phyloP scores from a whole-genome alignment of 1,140 invertebrate genomes.

The Plectrocnemia conspersa region DNA sequence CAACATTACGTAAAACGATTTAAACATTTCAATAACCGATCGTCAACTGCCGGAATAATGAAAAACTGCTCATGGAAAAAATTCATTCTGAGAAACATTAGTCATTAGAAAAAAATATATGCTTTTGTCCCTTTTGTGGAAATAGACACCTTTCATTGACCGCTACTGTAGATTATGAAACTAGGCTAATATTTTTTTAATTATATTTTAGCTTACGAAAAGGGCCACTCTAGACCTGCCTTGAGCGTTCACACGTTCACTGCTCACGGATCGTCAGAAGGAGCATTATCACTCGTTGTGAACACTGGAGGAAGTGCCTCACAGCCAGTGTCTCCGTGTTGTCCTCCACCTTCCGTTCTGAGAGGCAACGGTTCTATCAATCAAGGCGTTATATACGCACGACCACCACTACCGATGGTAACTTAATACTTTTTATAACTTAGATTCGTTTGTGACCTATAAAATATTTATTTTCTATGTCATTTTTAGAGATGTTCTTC shows the following conservation, averaged over 20 bases:
- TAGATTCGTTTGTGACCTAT: constrained; percentile 1
- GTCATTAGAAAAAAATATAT: constrained; percentile 5
- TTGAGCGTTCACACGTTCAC: constrained; percentile 86
- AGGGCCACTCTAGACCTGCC: constrained; percentile 77
- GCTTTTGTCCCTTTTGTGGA: constrained; percentile 34
- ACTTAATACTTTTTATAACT: constrained; percentile 36
- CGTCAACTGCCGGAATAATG: constrained; percentile 5
- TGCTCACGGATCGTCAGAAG: constrained; percentile 54
- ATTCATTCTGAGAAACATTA: too few relatives aligned
- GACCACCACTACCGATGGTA: constrained; percentile 61
- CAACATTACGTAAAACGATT: too few relatives aligned
- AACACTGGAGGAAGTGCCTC: constrained; percentile 46
- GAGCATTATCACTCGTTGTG: constrained; percentile 12
- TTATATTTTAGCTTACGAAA: constrained; percentile 68
- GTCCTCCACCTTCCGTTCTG: constrained; percentile 36
- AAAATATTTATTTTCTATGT: constrained; percentile 17
- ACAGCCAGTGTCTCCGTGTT: constrained; percentile 57
- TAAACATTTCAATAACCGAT: too few relatives aligned
- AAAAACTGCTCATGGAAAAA: too few relatives aligned
- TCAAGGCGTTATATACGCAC: constrained; percentile 41
- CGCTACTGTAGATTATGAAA: too few relatives aligned
- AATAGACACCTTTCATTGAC: too few relatives aligned
- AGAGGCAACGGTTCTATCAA: constrained; percentile 28
- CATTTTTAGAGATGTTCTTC: constrained; percentile 70
- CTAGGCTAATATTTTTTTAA: constrained; percentile 19